phyloP scores from a whole-genome alignment of 1,140 invertebrate species.

The Chironomus tepperi region DNA sequence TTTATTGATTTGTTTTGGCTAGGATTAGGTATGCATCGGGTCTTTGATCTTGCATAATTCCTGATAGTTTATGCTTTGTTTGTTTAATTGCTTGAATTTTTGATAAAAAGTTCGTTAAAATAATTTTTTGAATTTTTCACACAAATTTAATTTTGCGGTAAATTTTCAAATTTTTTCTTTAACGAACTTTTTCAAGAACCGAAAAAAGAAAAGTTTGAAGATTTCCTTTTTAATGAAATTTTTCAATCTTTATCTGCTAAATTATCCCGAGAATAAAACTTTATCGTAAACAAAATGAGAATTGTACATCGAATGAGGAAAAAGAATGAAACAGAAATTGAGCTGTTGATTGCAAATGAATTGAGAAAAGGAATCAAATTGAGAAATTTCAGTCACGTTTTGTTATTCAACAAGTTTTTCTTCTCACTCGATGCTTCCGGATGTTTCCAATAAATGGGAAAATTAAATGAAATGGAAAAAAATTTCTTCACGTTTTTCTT shows the following conservation, averaged over 20 bases:
- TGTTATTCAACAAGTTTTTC: not conserved
- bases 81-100: too few relatives aligned
- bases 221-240: not conserved
- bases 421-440: not conserved
- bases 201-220: not conserved
- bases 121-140: too few relatives aligned
- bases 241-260: not conserved
- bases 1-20: too few relatives aligned
- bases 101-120: too few relatives aligned
- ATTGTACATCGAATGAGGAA: not conserved
- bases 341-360: conserved; percentile 2
- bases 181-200: not conserved
- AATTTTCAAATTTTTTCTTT: not conserved
- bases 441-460: not conserved
- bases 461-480: not conserved
- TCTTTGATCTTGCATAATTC: too few relatives aligned
- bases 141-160: not conserved
- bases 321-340: not conserved
- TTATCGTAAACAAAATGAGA: not conserved
- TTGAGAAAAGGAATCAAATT: not conserved
- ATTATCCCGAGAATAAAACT: not conserved
- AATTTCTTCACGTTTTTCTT: not conserved
- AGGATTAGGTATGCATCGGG: too few relatives aligned
- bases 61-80: too few relatives aligned
- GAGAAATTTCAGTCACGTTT: not conserved